Evolutionary conservation across 2,113 vertebrate species (phyloP), one percentile per base, ranked within the genome.

Genomic region (Syrmaticus mikado): DNA sequence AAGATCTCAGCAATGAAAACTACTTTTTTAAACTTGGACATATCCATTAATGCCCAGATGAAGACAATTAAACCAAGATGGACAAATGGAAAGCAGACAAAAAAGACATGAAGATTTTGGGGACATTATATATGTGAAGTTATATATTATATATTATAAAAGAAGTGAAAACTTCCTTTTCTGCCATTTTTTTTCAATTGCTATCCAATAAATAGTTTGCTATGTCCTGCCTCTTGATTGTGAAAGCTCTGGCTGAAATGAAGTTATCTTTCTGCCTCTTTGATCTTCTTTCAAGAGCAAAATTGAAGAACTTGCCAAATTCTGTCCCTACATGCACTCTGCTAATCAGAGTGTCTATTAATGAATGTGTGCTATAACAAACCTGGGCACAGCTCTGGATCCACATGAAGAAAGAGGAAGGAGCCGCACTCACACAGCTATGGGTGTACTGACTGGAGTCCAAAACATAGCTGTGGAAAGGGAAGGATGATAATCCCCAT

Each of bases 21-120:
- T 91, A 89, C 91, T 91, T 78, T 34, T 34, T 58, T 13, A 22
- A 58, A 13, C 22, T 46, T 74, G 60, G 76, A 85, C 41, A 14
- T 46, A 48, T 50, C 32, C 40, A 53, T 92, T 28, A 76, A 32
- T 55, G 60, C 38, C 16, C 45, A 16, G 20, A 76, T 70, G 9
- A 91, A 85, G 36, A 70, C 41, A 66, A 68, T 45, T 73, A 58
- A 62, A 70, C 67, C 60, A 85, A 80, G 15, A 85, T 21, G 65
- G 80, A 50, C 14, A 66, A 75, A 77, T n/a, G 22, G 66, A 81
- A 90, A 81, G 16, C 28, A 62, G 18, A 21, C 7, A 91, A 38
- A 77, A 74, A 53, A 62, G 14, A 70, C 3, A 24, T 71, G 21
- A 82, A 64, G 8, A 80, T 62, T 87, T 41, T 41, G 13, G 61